Conservation (phyloP, 2,888 invertebrate genomes). For the Eurois occulta region DNA sequence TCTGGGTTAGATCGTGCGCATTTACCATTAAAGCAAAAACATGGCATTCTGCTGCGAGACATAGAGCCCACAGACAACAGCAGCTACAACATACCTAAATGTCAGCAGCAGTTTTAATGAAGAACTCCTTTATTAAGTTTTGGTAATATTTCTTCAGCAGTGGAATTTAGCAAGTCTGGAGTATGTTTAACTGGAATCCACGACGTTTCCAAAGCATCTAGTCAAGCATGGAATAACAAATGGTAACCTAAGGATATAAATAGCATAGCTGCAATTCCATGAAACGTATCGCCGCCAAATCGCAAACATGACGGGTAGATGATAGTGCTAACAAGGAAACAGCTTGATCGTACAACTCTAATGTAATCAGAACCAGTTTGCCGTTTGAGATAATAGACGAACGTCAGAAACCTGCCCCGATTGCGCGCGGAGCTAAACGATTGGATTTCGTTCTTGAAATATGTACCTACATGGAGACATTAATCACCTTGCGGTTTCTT, state of each 20-base stretch:
- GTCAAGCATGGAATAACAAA: slow-evolving; percentile 9
- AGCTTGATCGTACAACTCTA: slow-evolving; percentile 34
- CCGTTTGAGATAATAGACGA: slow-evolving; percentile 35
- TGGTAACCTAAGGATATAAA: slow-evolving; percentile 19
- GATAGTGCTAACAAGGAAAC: slow-evolving; percentile 47
- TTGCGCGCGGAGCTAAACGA: slow-evolving; percentile 22
- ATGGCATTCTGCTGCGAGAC: not conserved
- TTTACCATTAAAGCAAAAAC: not conserved
- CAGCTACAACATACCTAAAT: slow-evolving; percentile 16
- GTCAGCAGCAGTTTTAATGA: not conserved
- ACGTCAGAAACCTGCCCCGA: slow-evolving; percentile 43
- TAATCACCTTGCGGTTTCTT: not conserved
- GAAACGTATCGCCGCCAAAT: slow-evolving; percentile 25
- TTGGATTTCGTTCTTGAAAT: slow-evolving; percentile 26
- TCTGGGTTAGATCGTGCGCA: not conserved
- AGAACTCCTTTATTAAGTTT: slow-evolving; percentile 5
- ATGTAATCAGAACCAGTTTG: slow-evolving; percentile 54
- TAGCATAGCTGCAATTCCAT: slow-evolving; percentile 37
- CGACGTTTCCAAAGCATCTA: not conserved
- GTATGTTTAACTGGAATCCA: not conserved
- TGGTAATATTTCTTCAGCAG: not conserved
- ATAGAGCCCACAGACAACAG: not conserved
- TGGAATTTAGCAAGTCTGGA: not conserved
- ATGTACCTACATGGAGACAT: not conserved
- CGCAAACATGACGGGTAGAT: slow-evolving; percentile 19